Conservation (phyloP, 2,797 vertebrate genomes). For the Esox lucius region DNA sequence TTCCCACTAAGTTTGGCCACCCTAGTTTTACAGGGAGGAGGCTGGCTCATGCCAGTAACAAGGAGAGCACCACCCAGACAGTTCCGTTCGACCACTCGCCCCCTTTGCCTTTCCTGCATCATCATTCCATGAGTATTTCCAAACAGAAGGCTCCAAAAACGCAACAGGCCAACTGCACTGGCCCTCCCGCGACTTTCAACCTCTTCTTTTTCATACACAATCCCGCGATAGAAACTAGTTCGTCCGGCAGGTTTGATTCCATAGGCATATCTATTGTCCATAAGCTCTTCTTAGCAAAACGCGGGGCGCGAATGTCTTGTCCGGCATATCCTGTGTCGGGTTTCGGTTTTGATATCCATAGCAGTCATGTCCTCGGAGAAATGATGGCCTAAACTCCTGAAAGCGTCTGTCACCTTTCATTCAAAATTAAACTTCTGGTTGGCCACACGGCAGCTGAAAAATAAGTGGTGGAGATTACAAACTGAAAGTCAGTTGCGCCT, state of each 20-base stretch:
- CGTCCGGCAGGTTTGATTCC: constrained; percentile 60
- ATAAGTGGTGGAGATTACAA: constrained; percentile 54
- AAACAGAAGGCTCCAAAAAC: constrained; percentile 50
- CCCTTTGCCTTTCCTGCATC: constrained; percentile 78
- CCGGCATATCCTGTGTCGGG: constrained; percentile 44
- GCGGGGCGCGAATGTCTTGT: constrained; percentile 44
- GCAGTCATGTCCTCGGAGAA: constrained; percentile 20
- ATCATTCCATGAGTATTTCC: constrained; percentile 82
- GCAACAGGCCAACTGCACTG: constrained; percentile 29
- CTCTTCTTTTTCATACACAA: constrained; percentile 69
- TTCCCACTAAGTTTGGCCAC: constrained; percentile 59
- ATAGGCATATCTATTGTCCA: constrained; percentile 69
- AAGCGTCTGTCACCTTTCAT: neutral
- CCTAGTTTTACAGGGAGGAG: constrained; percentile 46
- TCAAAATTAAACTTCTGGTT: neutral
- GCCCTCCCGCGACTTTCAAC: constrained; percentile 61
- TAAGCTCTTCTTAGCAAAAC: constrained; percentile 60
- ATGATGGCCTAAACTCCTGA: neutral
- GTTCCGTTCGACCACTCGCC: constrained; percentile 78
- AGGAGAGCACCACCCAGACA: constrained; percentile 73
- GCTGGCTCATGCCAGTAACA: constrained; percentile 73
- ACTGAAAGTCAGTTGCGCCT: constrained; percentile 56
- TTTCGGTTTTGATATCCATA: constrained; percentile 52
- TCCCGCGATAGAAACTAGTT: constrained; percentile 61
- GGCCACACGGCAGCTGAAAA: neutral